Evolutionary conservation across 2,888 invertebrate species (phyloP).

Genomic region (Penaeus monodon): DNA sequence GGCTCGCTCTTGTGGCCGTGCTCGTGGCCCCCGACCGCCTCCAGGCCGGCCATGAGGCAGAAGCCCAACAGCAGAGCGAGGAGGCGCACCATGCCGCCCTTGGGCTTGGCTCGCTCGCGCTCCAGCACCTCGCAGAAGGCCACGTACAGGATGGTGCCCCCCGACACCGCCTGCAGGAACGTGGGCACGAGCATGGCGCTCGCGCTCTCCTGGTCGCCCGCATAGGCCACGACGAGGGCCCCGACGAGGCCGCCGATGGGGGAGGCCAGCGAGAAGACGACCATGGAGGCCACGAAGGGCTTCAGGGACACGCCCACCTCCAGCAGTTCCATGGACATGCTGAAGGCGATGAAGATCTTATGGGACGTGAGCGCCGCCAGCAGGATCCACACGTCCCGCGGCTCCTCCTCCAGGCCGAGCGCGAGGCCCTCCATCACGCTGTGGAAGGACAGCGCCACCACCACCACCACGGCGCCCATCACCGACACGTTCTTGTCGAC

Average conservation of each 20-base stretch:
- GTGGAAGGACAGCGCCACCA: slow-evolving; percentile 86
- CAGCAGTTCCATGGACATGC: slow-evolving; percentile 86
- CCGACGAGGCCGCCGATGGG: slow-evolving; percentile 79
- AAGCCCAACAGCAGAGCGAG: slow-evolving; percentile 61
- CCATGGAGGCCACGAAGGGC: slow-evolving; percentile 74
- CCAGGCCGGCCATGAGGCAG: slow-evolving; percentile 54
- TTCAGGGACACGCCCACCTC: slow-evolving; percentile 73
- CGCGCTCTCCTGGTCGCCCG: slow-evolving; percentile 61
- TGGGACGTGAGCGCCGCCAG: slow-evolving; percentile 87
- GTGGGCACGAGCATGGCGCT: slow-evolving; percentile 49
- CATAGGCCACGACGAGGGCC: slow-evolving; percentile 71
- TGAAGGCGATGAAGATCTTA: slow-evolving; percentile 88
- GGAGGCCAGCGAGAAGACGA: slow-evolving; percentile 78
- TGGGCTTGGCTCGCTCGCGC: slow-evolving; percentile 57
- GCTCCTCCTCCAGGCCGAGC: slow-evolving; percentile 80
- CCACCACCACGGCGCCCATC: slow-evolving; percentile 75
- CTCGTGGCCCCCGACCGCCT: slow-evolving; percentile 46
- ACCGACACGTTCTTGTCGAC: slow-evolving; percentile 4
- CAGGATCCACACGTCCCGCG: slow-evolving; percentile 83
- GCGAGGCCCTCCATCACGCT: slow-evolving; percentile 89
- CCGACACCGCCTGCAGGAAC: slow-evolving; percentile 83
- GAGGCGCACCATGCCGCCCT: slow-evolving; percentile 35
- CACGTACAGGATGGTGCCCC: slow-evolving; percentile 93
- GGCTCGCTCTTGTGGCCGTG: slow-evolving; percentile 20
- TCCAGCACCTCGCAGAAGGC: slow-evolving; percentile 85